A percentile compares a stretch with the other conserved stretches of the same genome.
These are phyloP conservation scores for Chelonoidis abingdonii DNA, from an alignment of 2,113 vertebrate species.

Conservation along the genomic window DNA sequence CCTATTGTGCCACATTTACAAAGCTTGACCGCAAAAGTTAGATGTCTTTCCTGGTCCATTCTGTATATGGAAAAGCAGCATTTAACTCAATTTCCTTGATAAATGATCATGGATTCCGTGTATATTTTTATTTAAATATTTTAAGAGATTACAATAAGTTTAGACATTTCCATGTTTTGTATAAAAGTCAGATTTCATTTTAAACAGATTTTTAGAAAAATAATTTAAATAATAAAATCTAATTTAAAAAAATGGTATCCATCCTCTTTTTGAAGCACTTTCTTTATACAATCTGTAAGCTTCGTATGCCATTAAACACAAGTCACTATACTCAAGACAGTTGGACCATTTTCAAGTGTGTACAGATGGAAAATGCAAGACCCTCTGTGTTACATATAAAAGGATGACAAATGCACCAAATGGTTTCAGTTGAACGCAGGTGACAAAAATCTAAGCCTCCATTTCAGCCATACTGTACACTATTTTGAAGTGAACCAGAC, in stretches of 20 bases:
- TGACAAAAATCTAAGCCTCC: neutral
- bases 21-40: no score
- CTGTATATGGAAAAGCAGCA: neutral
- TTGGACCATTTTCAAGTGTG: no score
- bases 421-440: rapidly evolving
- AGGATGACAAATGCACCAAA: neutral
- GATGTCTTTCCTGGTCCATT: neutral
- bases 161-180: no score
- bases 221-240: no score
- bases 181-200: no score
- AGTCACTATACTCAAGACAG: neutral
- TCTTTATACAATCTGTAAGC: neutral
- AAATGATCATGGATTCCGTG: neutral
- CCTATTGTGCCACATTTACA: no score
- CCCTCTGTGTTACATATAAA: neutral
- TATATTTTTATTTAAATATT: neutral
- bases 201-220: no score
- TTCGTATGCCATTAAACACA: neutral
- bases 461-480: neutral
- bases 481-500: neutral
- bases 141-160: neutral
- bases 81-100: neutral
- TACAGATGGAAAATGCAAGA: no score
- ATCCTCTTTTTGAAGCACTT: neutral
- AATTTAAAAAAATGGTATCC: neutral